Conservation (phyloP, 2,888 invertebrate genomes). For the Orthosia gracilis region DNA sequence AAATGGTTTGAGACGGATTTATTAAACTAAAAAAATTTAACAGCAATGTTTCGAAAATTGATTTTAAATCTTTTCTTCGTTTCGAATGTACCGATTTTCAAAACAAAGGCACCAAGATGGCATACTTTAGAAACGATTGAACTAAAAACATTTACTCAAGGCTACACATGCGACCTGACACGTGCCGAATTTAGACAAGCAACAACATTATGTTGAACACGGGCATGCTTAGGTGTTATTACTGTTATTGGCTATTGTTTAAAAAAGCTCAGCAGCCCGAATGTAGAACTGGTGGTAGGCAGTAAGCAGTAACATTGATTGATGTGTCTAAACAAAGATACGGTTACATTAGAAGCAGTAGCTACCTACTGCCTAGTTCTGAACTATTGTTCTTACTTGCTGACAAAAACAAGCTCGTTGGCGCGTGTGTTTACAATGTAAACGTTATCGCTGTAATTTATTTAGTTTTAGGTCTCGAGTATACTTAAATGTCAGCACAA, state of each 20-base stretch:
- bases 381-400: slow-evolving; percentile 52
- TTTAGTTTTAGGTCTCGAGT: not conserved
- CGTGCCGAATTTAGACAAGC: slow-evolving; percentile 55
- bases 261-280: slow-evolving; percentile 55
- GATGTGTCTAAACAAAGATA: slow-evolving; percentile 74
- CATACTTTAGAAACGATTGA: slow-evolving; percentile 35
- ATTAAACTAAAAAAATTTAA: not conserved
- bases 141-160: slow-evolving; percentile 35
- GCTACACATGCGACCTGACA: slow-evolving; percentile 37
- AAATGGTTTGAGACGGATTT: not conserved
- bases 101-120: slow-evolving; percentile 9
- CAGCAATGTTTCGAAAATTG: not conserved
- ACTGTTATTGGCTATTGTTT: slow-evolving; percentile 72
- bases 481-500: no score
- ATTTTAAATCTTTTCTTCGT: not conserved
- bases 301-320: slow-evolving; percentile 69
- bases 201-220: slow-evolving; percentile 43
- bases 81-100: not conserved
- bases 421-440: slow-evolving; percentile 16
- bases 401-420: slow-evolving; percentile 31
- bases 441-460: slow-evolving; percentile 16
- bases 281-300: slow-evolving; percentile 22
- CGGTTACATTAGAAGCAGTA: slow-evolving; percentile 63
- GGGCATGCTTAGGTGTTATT: slow-evolving; percentile 42
- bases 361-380: slow-evolving; percentile 23